Evolutionary conservation across 2,113 vertebrate genomes (phyloP), one percentile per base, ranked within the genome.

Genomic region (Acanthisitta chloris): DNA sequence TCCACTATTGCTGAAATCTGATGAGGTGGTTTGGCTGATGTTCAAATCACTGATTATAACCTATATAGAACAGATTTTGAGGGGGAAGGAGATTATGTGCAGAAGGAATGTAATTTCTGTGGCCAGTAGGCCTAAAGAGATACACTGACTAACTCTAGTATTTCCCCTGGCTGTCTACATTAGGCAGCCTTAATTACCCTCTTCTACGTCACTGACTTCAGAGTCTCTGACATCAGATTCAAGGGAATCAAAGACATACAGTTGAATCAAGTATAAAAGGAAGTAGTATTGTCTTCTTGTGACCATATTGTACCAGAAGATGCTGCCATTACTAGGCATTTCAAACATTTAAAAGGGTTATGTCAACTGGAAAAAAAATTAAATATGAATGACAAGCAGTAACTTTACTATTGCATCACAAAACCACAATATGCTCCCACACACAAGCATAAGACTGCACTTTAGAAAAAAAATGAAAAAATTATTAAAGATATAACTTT

Each of bases 401-500:
- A 52, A 13, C 1, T 28, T 64, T 49, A 34, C 13, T 49, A 2
- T 24, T 49, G 6, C 4, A 36, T 45, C 33, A 17, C 29, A 23
- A 76, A 61, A n/a, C 6, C 8, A 14, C 6, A 1, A 14, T 38
- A 31, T 12, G 3, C 4, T 62, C 12, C 14, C 18, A 12, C 16
- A n/a, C 8, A 82, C 18, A 48, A 78, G 72, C 9, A 31, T 17
- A 49, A 55, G 8, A 28, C 6, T 42, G 31, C 36, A 96, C 71
- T 91, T 92, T 82, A 91, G 21, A 46, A 33, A 69, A 83, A 79
- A n/a, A n/a, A n/a, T n/a, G n/a, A n/a, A n/a, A 94, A 94, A 92
- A 11, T 94, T 52, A 84, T 88, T 97, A 92, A 55, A 48, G 38
- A 73, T 82, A 77, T 92, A 61, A 79, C 81, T 97, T 91, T 81